phyloP scores from a whole-genome alignment of 2,888 invertebrate species.

The Rosalia funebris region DNA sequence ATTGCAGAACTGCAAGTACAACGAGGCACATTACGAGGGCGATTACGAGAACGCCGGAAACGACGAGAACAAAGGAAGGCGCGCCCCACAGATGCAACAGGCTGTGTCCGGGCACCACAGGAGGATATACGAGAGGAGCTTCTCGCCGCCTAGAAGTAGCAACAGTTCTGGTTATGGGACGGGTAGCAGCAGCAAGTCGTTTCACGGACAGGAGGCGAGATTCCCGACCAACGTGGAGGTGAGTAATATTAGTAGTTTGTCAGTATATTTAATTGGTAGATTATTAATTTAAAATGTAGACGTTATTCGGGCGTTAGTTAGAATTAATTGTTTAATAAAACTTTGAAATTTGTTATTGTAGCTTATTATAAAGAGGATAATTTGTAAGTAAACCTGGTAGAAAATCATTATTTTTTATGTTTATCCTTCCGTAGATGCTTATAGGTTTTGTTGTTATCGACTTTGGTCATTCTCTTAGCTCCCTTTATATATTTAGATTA shows the following conservation, averaged over 20 bases:
- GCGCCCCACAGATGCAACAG: constrained; percentile 64
- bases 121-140: constrained; percentile 76
- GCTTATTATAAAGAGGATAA: constrained; percentile 41
- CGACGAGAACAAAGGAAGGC: constrained; percentile 62
- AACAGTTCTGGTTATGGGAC: constrained; percentile 88
- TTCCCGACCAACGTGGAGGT: constrained; percentile 63
- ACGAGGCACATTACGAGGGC: constrained; percentile 70
- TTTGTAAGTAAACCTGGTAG: constrained; percentile 42
- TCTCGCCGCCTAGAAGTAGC: constrained; percentile 79
- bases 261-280: not conserved
- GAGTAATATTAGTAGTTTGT: constrained; percentile 34
- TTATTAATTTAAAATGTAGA: not conserved
- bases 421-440: not conserved
- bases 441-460: not conserved
- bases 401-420: constrained; percentile 9
- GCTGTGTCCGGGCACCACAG: constrained; percentile 72
- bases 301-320: no score
- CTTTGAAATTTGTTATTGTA: constrained; percentile 30
- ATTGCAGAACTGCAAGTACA: constrained; percentile 72
- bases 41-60: constrained; percentile 73
- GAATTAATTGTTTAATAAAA: no score
- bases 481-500: no score
- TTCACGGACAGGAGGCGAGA: constrained; percentile 57
- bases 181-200: constrained; percentile 70
- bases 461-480: no score